Conservation (phyloP, 2,113 vertebrate species). For the Psophia crepitans region DNA sequence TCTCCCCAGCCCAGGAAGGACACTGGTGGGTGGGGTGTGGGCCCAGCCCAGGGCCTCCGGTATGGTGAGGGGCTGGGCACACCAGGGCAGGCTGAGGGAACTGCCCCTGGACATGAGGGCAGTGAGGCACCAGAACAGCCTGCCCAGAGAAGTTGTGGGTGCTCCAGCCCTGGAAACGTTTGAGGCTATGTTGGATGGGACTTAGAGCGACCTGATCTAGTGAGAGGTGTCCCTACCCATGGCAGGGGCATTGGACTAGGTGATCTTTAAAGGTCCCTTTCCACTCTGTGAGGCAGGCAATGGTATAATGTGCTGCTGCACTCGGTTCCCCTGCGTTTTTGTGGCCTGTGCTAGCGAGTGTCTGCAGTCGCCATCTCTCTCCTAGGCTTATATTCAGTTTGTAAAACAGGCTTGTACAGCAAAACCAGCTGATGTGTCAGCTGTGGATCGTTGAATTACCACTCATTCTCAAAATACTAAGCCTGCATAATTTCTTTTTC, state of each 20-base stretch:
- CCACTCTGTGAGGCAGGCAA: not conserved
- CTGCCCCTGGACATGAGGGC: not conserved
- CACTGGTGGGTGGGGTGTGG: too few species aligned
- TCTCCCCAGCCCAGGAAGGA: not conserved
- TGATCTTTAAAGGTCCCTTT: not conserved
- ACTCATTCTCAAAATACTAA: not conserved
- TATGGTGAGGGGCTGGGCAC: not conserved
- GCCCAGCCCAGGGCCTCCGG: not conserved
- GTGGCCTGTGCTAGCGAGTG: not conserved
- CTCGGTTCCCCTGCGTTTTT: not conserved
- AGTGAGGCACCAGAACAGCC: not conserved
- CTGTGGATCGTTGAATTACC: not conserved
- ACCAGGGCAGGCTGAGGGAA: not conserved
- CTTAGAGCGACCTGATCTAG: not conserved
- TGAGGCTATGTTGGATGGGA: too few species aligned
- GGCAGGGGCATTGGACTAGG: not conserved
- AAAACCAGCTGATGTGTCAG: not conserved
- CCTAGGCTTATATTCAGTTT: not conserved
- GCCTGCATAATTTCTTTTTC: not conserved
- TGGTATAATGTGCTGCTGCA: not conserved
- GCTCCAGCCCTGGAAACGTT: not conserved
- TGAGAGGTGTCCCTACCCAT: not conserved
- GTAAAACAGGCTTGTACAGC: not conserved
- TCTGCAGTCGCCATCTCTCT: not conserved
- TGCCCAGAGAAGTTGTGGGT: not conserved